Evolutionary conservation across 2,888 invertebrate species (phyloP), one percentile per base, ranked within the genome.

Genomic region (Polydrusus cervinus): DNA sequence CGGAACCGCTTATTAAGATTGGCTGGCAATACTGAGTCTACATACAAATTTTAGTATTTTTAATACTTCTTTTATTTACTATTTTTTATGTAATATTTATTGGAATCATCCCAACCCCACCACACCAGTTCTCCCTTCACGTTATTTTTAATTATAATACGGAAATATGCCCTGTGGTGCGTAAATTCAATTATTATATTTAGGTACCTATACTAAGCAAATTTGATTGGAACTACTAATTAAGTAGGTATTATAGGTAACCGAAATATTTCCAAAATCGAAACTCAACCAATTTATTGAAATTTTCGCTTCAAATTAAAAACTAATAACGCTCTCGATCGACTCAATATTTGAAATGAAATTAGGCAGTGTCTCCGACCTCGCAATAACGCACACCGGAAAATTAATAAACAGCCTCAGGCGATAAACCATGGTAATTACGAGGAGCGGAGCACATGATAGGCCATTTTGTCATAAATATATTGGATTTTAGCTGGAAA

Each of bases 1-100:
- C 86, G 85, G 87, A 78, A 78, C 78, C 78, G 3, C 10, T 49
- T n/a, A n/a, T n/a, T n/a, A n/a, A n/a, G n/a, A n/a, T n/a, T n/a
- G n/a, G n/a, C n/a, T n/a, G n/a, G n/a, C n/a, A n/a, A n/a, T n/a
- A n/a, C n/a, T n/a, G n/a, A n/a, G n/a, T n/a, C n/a, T n/a, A n/a
- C n/a, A n/a, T n/a, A n/a, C n/a, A n/a, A n/a, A n/a, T n/a, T n/a
- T n/a, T n/a, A n/a, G n/a, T n/a, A n/a, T n/a, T n/a, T n/a, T n/a
- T n/a, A n/a, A n/a, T n/a, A n/a, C n/a, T n/a, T n/a, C n/a, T n/a
- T n/a, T n/a, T n/a, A n/a, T n/a, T n/a, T n/a, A n/a, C n/a, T n/a
- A n/a, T n/a, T n/a, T n/a, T n/a, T n/a, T n/a, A n/a, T n/a, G n/a
- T n/a, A n/a, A n/a, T n/a, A n/a, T n/a, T n/a, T n/a, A n/a, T n/a